Percentiles rank a stretch among this genome's conserved stretches.
phyloP scores from a whole-genome alignment of 2,797 vertebrate genomes.

The Pyrocephalus nanus region DNA sequence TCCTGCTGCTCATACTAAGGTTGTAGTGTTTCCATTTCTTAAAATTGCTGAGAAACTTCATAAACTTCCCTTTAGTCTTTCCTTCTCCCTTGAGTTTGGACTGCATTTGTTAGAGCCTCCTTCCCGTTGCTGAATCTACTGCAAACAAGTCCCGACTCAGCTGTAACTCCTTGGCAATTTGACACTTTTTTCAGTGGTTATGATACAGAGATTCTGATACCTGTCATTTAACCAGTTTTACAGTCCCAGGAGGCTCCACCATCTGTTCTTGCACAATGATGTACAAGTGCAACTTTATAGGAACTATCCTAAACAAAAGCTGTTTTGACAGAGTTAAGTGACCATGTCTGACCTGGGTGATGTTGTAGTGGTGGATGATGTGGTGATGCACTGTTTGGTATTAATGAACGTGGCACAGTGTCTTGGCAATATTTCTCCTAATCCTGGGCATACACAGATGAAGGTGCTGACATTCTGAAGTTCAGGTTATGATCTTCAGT shows the following conservation, averaged over 20 bases:
- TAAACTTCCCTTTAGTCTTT: background rate
- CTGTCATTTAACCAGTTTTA: background rate
- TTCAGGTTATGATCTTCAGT: background rate
- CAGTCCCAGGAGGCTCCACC: background rate
- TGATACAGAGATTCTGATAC: background rate
- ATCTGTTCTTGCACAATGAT: background rate
- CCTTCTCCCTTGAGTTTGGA: background rate
- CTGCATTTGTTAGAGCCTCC: background rate
- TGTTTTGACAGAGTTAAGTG: background rate
- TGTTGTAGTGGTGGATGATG: background rate
- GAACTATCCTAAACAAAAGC: background rate
- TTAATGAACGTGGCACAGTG: background rate
- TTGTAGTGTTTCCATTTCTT: conserved; percentile 35
- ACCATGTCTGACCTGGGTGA: background rate
- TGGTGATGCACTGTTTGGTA: background rate
- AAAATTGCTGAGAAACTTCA: background rate
- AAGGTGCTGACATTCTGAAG: background rate
- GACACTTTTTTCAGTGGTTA: background rate
- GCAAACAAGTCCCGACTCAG: background rate
- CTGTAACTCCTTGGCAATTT: background rate
- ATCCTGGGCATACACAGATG: background rate
- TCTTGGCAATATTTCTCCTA: background rate
- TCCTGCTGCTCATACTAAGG: conserved; percentile 59
- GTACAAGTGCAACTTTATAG: background rate
- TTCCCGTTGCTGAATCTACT: background rate